Base-by-base conservation (phyloP, 1,140 invertebrate species). In the Drosophila chauvacae region DNA sequence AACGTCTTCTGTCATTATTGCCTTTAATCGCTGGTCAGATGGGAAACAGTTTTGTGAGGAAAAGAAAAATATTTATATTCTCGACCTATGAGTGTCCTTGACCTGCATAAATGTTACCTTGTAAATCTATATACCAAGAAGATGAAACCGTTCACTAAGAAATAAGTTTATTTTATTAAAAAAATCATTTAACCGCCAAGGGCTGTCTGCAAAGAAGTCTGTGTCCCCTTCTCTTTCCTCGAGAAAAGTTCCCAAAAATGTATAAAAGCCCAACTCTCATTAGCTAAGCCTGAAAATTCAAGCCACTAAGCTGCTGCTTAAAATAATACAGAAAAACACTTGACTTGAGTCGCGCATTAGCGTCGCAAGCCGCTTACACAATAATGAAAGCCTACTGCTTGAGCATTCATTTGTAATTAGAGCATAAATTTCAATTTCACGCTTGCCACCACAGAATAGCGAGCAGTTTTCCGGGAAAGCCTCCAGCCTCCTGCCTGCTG, bases 381-480 rank as follows among this genome's bases (percentile, higher is more conserved):
- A 85, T 45, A 68, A 78, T 66, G 51, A 45, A 64, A 75, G 61
- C 65, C 61, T 65, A 65, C 64, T 59, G 62, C 59, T 62, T 48
- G 51, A 39, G 47, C 57, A 62, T 72, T 71, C 69, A 47, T 50
- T 76, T 63, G 74, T 82, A 86, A 86, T 86, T 86, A 86, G 69
- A 80, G 79, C 70, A 87, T 87, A 80, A 80, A 82, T 86, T 86
- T 86, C 57, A 80, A 86, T 86, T 86, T 87, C 79, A 86, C 83
- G 83, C 75, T 80, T 79, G 79, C 80, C 65, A 62, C 53, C 63
- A 56, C 75, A 45, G 62, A 59, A 57, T 23, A 53, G 62, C 47
- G 30, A 68, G 7, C 62, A 68, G 66, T 68, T 55, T 70, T 68
- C 62, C 66, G 39, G 48, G 23, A 33, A 62, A 62, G 30, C 28